These are phyloP conservation scores for Oreochromis tanganicae DNA, from an alignment of 2,113 vertebrate genomes.

Conservation along the genomic window DNA sequence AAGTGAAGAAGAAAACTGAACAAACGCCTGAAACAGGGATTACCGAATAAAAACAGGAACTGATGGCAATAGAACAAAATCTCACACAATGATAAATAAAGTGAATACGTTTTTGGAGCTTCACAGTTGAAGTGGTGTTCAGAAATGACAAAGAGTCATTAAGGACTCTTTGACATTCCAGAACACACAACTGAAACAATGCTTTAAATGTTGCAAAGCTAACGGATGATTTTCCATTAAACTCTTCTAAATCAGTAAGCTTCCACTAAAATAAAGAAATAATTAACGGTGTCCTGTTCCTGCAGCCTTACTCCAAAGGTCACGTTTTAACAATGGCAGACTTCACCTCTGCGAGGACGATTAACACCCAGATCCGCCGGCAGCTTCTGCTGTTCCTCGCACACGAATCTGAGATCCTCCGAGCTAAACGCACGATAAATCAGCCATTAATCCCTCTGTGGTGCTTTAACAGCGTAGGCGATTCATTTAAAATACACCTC, in stretches of 20 bases:
- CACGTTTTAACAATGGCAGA: conserved; percentile 20
- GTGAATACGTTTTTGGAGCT: neutral
- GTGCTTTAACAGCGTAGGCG: neutral
- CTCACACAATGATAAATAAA: neutral
- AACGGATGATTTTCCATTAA: neutral
- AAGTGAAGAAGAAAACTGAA: neutral
- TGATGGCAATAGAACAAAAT: neutral
- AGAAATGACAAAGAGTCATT: neutral
- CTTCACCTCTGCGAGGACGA: neutral
- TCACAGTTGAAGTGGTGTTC: neutral
- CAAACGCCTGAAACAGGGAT: neutral
- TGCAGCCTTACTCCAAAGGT: conserved; percentile 10
- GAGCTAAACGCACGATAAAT: neutral
- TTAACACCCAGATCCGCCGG: conserved; percentile 2
- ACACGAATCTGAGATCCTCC: neutral
- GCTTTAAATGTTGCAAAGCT: neutral
- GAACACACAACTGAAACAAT: neutral
- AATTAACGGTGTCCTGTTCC: neutral
- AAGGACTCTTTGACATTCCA: neutral
- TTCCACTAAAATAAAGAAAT: neutral
- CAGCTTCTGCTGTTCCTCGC: neutral
- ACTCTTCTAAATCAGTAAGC: neutral
- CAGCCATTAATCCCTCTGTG: neutral
- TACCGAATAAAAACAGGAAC: neutral
- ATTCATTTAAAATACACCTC: conserved; percentile 2